phyloP scores from a whole-genome alignment of 2,888 invertebrate genomes.

The Xanthorhoe designata region DNA sequence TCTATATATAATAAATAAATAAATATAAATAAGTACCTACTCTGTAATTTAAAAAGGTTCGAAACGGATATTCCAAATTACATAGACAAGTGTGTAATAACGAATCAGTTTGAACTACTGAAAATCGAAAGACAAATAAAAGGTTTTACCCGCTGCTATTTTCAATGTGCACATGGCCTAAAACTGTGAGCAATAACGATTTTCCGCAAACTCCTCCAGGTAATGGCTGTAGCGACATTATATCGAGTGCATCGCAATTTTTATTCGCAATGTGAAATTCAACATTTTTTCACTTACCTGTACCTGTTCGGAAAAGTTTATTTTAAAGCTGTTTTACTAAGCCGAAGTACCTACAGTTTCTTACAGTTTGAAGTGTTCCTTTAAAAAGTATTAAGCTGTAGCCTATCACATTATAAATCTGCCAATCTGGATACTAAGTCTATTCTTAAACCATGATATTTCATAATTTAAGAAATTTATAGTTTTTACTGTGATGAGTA shows the following conservation, averaged over 20 bases:
- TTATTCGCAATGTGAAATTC: constrained; percentile 52
- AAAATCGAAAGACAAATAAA: not conserved
- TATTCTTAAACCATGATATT: too few species aligned
- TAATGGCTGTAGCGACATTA: constrained; percentile 65
- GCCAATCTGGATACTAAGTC: too few species aligned
- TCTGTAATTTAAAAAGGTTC: too few species aligned
- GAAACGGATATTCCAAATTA: too few species aligned
- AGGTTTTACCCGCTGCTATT: constrained; percentile 20
- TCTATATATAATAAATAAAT: too few species aligned
- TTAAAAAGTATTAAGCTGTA: too few species aligned
- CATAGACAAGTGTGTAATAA: too few species aligned
- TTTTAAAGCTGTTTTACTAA: constrained; percentile 2
- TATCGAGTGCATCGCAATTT: constrained; percentile 65
- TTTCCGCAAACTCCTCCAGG: constrained; percentile 67
- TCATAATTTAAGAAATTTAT: too few species aligned
- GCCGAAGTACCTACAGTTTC: not conserved
- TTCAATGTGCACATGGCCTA: constrained; percentile 37
- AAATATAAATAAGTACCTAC: too few species aligned
- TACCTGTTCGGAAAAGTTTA: constrained; percentile 13
- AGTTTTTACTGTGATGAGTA: too few species aligned
- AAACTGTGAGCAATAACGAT: constrained; percentile 65
- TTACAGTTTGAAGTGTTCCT: too few species aligned
- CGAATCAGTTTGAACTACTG: not conserved
- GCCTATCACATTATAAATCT: too few species aligned
- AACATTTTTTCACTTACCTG: constrained; percentile 32